Percentiles rank a stretch among this genome's conserved stretches.
Evolutionary conservation across 2,797 vertebrate species (phyloP).

Genomic region (Clarias laeviceps): DNA sequence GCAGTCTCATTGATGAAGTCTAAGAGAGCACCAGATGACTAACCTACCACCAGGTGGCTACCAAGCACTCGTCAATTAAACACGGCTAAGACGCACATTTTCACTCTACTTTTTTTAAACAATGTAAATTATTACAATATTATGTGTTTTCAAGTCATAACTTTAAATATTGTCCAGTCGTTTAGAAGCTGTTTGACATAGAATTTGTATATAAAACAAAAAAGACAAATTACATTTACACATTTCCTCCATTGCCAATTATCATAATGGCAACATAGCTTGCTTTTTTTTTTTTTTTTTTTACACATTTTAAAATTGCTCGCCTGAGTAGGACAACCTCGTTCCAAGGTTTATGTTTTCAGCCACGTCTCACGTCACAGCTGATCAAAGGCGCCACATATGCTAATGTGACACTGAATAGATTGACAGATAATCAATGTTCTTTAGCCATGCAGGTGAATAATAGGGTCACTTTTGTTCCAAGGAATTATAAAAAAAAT

Average conservation of each 20-base stretch:
- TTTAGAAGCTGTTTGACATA: neutral
- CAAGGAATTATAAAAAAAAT: slow-evolving; percentile 66
- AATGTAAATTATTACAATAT: neutral
- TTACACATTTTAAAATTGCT: slow-evolving; percentile 50
- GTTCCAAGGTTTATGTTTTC: slow-evolving; percentile 65
- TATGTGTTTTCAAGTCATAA: neutral
- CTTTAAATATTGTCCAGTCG: neutral
- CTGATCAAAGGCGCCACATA: slow-evolving; percentile 70
- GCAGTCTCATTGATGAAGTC: slow-evolving; percentile 37
- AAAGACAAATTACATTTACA: neutral
- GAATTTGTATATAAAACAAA: slow-evolving; percentile 26
- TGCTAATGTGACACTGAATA: slow-evolving; percentile 64
- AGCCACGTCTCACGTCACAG: slow-evolving; percentile 64
- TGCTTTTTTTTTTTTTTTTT: too few species aligned
- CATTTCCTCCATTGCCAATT: slow-evolving; percentile 31
- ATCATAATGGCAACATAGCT: slow-evolving; percentile 54
- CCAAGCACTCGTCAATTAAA: neutral
- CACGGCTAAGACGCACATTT: neutral
- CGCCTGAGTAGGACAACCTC: slow-evolving; percentile 59
- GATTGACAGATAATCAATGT: slow-evolving; percentile 71
- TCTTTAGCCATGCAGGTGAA: slow-evolving; percentile 68
- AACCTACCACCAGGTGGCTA: slow-evolving; percentile 29
- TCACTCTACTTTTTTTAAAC: neutral
- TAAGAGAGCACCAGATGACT: slow-evolving; percentile 42
- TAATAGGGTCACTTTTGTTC: slow-evolving; percentile 63